Evolutionary conservation across 1,140 invertebrate species (phyloP).

Genomic region (Leptopilina clavipes): DNA sequence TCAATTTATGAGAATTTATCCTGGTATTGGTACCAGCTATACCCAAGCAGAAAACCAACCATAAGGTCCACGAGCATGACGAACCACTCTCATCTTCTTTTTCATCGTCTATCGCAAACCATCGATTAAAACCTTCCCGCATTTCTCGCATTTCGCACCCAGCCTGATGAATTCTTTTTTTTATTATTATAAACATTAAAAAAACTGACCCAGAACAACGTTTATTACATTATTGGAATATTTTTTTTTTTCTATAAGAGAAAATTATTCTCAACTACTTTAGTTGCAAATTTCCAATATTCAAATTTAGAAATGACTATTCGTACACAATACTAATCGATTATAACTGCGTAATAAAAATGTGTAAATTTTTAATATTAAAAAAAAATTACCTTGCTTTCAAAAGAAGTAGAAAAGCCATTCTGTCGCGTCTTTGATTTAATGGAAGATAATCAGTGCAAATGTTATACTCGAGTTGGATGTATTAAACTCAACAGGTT

Average conservation of each 20-base stretch:
- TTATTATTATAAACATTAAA: too few species aligned
- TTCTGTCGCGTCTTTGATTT: not conserved
- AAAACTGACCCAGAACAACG: too few species aligned
- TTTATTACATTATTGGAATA: too few species aligned
- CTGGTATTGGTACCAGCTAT: not conserved
- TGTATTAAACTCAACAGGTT: not conserved
- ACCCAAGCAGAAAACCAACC: not conserved
- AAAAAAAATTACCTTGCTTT: conserved; percentile 8
- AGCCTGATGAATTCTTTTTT: not conserved
- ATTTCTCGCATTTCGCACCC: conserved; percentile 60
- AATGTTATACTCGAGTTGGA: not conserved
- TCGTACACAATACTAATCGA: too few species aligned
- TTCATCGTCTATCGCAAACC: conserved; percentile 43
- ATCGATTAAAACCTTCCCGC: conserved; percentile 52
- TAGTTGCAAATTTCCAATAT: too few species aligned
- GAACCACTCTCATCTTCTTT: conserved; percentile 40
- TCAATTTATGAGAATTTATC: conserved; percentile 18
- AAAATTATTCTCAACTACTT: too few species aligned
- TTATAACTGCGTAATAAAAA: too few species aligned
- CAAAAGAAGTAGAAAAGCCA: not conserved
- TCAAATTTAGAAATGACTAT: too few species aligned
- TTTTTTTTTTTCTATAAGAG: too few species aligned
- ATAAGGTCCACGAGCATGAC: conserved; percentile 50
- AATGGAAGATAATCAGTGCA: conserved; percentile 22
- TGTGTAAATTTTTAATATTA: too few species aligned